Evolutionary conservation across 2,797 vertebrate genomes (phyloP), one percentile per base, ranked within the genome.

Genomic region (Xenentodon cancila): DNA sequence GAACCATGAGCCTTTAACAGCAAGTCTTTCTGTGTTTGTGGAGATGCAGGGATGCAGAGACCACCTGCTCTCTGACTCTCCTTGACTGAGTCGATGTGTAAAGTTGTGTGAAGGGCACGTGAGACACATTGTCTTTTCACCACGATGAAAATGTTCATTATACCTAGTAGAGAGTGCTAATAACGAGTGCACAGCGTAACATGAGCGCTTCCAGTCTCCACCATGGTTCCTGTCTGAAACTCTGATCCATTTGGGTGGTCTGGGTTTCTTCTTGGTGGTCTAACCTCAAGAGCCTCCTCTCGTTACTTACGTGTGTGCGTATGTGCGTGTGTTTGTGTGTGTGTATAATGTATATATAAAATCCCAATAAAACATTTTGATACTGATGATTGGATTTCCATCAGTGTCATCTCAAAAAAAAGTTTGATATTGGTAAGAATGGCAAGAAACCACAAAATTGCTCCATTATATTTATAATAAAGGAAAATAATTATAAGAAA

Each of bases 231-330:
- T 46, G 61, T 60, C 43, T 61, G 59, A 37, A 56, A 53, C 71
- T 76, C 57, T 82, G 70, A 88, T 90, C 89, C 75, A 40, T 82
- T 72, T 85, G 86, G 86, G 87, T 89, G 90, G 91, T 91, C 90
- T 22, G 1, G n/a, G 22, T n/a, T 61, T 76, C 71, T 68, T 42
- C 55, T 55, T 27, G 79, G 87, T 79, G 88, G 86, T 89, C 85
- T 57, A 45, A 68, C 44, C 16, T 68, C 37, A 58, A 52, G 47
- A 68, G 57, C 65, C 13, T 69, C 53, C 27, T 18, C 19, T 64
- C 9, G 78, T 80, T 72, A 48, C 59, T 73, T 58, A 17, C 21
- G n/a, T n/a, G n/a, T n/a, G n/a, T n/a, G n/a, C n/a, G n/a, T n/a
- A n/a, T n/a, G n/a, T n/a, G n/a, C n/a, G n/a, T n/a, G n/a, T n/a